phyloP scores from a whole-genome alignment of 2,113 vertebrate species.

The Penelope pileata region DNA sequence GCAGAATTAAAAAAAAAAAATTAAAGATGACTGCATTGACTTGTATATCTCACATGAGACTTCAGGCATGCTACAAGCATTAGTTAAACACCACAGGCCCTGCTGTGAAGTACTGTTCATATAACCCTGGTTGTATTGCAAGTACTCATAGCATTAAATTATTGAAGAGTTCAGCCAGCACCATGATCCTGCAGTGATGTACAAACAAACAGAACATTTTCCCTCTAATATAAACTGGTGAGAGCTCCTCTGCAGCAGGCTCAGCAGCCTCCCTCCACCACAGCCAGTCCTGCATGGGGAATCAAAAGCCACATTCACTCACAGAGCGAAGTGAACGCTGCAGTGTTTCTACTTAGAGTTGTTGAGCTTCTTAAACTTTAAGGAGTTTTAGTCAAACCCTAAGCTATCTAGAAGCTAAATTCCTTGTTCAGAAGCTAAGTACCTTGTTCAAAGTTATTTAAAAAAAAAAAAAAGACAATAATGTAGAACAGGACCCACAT shows the following conservation, averaged over 20 bases:
- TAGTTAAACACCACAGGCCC: background rate
- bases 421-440: background rate
- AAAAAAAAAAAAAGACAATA: background rate
- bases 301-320: background rate
- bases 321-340: background rate
- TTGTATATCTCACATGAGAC: background rate
- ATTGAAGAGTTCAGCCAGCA: background rate
- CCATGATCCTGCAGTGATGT: background rate
- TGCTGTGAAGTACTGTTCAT: background rate
- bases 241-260: background rate
- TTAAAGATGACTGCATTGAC: background rate
- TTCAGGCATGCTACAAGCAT: background rate
- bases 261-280: background rate
- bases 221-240: background rate
- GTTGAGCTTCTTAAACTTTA: background rate
- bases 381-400: background rate
- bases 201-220: slow-evolving; percentile 6
- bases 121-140: background rate
- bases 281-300: background rate
- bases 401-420: background rate
- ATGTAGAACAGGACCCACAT: background rate
- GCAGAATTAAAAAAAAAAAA: background rate
- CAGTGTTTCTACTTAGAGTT: background rate
- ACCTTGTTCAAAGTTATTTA: background rate
- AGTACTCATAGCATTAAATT: background rate